These are phyloP conservation scores for Peromyscus maniculatus DNA, from an alignment of 2,113 vertebrate species.

Conservation along the genomic window DNA sequence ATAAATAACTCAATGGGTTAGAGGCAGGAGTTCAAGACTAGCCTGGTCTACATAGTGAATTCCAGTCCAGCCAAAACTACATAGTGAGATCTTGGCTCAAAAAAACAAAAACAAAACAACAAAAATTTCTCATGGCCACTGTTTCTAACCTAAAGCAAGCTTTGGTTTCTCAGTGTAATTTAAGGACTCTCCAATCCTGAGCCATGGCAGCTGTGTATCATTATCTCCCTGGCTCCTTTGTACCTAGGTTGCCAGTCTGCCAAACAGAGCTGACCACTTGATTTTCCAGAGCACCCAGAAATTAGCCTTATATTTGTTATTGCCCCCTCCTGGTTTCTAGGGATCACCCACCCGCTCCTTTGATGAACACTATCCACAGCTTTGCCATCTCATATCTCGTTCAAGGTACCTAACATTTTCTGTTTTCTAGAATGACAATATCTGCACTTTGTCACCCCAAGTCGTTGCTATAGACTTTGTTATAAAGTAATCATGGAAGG, in stretches of 20 bases:
- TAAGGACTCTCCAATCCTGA: neutral
- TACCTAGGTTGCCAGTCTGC: rapidly evolving
- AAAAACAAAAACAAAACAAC: neutral
- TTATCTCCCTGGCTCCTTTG: neutral
- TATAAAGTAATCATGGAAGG: neutral
- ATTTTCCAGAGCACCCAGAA: neutral
- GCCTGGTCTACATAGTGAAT: neutral
- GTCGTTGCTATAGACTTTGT: neutral
- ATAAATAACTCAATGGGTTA: neutral
- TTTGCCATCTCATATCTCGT: neutral
- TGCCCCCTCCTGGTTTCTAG: neutral
- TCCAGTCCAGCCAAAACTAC: neutral
- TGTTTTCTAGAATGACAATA: neutral
- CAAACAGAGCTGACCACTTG: no score
- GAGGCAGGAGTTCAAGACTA: neutral
- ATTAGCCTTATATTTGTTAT: neutral
- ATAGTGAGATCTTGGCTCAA: neutral
- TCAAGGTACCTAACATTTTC: conserved; percentile 6
- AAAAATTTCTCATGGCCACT: neutral
- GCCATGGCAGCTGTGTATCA: neutral
- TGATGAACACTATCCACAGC: neutral
- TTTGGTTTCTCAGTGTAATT: neutral
- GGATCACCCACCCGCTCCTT: neutral
- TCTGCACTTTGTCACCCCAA: neutral
- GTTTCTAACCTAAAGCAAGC: neutral